These are phyloP conservation scores for Brachypteracias leptosomus DNA, from an alignment of 2,113 vertebrate species.

Conservation along the genomic window DNA sequence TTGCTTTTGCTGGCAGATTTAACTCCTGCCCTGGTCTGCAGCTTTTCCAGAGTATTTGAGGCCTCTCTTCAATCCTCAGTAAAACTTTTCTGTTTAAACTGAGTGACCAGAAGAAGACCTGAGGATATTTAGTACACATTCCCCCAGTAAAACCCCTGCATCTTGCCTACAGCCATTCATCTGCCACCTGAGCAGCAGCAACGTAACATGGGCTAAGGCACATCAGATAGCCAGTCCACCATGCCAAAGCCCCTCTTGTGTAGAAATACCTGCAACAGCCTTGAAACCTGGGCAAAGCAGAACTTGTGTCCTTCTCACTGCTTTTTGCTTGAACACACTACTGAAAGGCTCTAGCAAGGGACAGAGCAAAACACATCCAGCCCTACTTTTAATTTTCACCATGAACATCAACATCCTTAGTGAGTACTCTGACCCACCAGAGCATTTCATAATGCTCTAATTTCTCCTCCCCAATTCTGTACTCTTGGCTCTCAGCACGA, in stretches of 20 bases:
- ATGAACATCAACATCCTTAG: fast-evolving
- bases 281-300: not conserved
- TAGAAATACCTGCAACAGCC: not conserved
- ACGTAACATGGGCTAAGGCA: fast-evolving
- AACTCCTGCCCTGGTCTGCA: not conserved
- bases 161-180: fast-evolving
- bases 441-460: not conserved
- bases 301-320: fast-evolving
- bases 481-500: not conserved
- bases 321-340: not conserved
- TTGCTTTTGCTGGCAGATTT: not conserved
- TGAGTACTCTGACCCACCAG: not conserved
- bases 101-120: not conserved
- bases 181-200: not conserved
- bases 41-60: not conserved
- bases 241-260: not conserved
- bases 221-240: not conserved
- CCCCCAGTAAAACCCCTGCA: not conserved
- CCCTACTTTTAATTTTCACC: not conserved
- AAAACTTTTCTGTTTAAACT: not conserved
- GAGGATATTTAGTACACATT: not conserved
- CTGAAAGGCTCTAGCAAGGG: not conserved
- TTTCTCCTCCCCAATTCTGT: not conserved
- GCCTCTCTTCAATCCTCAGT: not conserved
- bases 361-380: fast-evolving